phyloP scores from a whole-genome alignment of 2,888 invertebrate genomes.

The Pristionchus exspectatus region DNA sequence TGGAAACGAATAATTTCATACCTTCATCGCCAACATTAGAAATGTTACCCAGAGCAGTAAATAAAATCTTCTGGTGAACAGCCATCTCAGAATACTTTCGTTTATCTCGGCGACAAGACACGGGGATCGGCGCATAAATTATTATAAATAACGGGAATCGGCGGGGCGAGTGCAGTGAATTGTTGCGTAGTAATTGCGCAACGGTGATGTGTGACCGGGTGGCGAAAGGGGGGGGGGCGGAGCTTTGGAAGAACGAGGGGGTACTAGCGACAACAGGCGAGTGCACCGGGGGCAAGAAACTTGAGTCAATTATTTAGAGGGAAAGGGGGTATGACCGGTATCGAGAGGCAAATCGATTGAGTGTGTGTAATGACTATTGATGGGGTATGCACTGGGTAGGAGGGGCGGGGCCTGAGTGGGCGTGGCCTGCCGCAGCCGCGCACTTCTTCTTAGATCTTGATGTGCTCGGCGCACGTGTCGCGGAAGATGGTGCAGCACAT shows the following conservation, averaged over 20 bases:
- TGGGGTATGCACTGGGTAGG: too few species aligned
- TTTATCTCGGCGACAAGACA: conserved; percentile 8
- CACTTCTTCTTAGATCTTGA: conserved; percentile 39
- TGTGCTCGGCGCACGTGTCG: conserved; percentile 55
- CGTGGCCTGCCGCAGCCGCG: conserved; percentile 10
- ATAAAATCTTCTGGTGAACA: neutral
- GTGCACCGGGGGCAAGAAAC: conserved; percentile 27
- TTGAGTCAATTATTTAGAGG: neutral
- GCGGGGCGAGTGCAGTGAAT: conserved; percentile 23
- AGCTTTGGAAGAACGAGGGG: neutral
- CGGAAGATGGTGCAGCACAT: conserved; percentile 70
- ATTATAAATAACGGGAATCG: conserved; percentile 47
- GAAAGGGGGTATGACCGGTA: conserved; percentile 50
- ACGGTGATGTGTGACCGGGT: conserved; percentile 14
- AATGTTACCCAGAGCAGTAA: too few species aligned
- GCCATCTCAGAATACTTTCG: conserved; percentile 12
- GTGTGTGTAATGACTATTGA: conserved; percentile 25
- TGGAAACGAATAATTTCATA: too few species aligned
- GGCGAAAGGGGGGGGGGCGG: neutral
- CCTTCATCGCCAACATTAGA: too few species aligned
- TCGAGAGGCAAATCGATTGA: conserved; percentile 47
- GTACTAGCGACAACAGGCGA: neutral
- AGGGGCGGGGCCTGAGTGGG: neutral
- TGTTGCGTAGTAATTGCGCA: conserved; percentile 34
- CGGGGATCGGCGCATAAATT: conserved; percentile 52